Conservation (phyloP, 2,888 invertebrate species). For the Noctua janthe region DNA sequence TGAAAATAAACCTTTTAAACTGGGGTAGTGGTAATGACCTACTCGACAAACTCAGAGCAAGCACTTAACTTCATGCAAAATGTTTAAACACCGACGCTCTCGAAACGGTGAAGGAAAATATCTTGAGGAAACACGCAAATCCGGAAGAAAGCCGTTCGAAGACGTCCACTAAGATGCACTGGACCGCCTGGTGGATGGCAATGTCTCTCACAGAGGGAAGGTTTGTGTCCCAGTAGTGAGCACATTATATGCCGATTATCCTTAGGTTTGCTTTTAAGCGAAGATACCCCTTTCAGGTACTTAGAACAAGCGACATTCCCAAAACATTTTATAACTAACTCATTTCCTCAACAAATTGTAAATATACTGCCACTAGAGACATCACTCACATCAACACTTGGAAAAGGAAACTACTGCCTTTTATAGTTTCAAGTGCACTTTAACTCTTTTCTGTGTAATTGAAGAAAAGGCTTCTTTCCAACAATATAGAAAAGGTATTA, state of each 20-base stretch:
- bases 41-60: background rate
- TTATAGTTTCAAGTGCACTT: slow-evolving; percentile 3
- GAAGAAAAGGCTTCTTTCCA: background rate
- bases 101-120: background rate
- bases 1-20: background rate
- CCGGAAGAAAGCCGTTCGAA: background rate
- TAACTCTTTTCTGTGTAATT: background rate
- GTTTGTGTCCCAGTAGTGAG: background rate
- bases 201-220: background rate
- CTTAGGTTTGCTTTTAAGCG: background rate
- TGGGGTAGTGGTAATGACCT: background rate
- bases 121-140: background rate
- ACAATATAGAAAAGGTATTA: slow-evolving; percentile 6
- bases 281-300: background rate
- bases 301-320: background rate
- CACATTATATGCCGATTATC: background rate
- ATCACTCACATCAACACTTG: background rate
- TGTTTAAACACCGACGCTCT: background rate
- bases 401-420: background rate
- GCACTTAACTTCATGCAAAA: background rate
- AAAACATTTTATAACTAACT: background rate
- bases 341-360: background rate
- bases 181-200: background rate
- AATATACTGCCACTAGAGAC: background rate
- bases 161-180: background rate